phyloP scores from a whole-genome alignment of 2,797 vertebrate genomes.

The Gymnocypris eckloni region DNA sequence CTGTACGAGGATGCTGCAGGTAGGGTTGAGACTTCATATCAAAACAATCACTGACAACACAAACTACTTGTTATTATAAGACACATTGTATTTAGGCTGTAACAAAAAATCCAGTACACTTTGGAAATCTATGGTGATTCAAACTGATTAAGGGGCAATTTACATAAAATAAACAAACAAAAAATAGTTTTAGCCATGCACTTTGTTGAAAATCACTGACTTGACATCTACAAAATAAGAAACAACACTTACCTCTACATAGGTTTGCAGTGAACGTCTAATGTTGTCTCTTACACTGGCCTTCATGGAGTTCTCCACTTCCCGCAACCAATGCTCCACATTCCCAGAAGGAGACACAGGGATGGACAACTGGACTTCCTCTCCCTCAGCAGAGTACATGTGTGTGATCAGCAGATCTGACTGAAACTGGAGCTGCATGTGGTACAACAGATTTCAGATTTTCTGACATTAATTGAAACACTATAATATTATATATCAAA shows the following conservation, averaged over 20 bases:
- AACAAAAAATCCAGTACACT: background rate
- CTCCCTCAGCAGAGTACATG: conserved; percentile 91
- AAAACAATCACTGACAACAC: background rate
- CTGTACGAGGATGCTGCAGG: conserved; percentile 78
- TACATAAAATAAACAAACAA: background rate
- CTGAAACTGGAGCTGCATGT: conserved; percentile 87
- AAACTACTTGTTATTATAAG: background rate
- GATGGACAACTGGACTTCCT: conserved; percentile 82
- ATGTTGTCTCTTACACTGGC: conserved; percentile 86
- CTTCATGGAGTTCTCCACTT: conserved; percentile 90
- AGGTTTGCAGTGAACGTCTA: conserved; percentile 79
- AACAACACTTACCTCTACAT: conserved; percentile 77
- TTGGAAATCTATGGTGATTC: background rate
- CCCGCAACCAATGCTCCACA: conserved; percentile 89
- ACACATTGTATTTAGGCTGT: background rate
- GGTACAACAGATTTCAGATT: conserved; percentile 1
- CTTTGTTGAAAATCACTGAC: background rate
- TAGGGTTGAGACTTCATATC: background rate
- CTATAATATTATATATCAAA: background rate
- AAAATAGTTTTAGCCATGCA: background rate
- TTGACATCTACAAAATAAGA: background rate
- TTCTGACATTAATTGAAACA: background rate
- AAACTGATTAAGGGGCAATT: background rate
- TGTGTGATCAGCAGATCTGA: conserved; percentile 90
- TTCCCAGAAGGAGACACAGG: conserved; percentile 83